phyloP scores from a whole-genome alignment of 2,797 vertebrate genomes.

The Octomys mimax region DNA sequence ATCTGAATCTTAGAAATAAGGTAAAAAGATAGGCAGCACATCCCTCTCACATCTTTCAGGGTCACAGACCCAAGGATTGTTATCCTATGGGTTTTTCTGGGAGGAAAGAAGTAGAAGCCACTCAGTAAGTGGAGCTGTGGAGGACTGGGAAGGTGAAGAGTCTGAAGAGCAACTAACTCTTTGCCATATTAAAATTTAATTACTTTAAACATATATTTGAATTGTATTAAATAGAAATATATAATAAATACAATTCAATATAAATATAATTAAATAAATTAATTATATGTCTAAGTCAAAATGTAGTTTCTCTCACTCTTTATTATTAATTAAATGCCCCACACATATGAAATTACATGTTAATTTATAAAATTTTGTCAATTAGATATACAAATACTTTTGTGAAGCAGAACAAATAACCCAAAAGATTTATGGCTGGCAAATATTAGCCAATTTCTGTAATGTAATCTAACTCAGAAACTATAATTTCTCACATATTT shows the following conservation, averaged over 20 bases:
- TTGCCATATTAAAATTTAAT: not conserved
- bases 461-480: not conserved
- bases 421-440: not conserved
- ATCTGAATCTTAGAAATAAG: not conserved
- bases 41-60: not conserved
- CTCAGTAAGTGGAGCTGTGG: not conserved
- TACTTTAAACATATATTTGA: not conserved
- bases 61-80: not conserved
- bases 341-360: not conserved
- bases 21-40: not conserved
- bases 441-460: not conserved
- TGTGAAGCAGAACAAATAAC: not conserved
- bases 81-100: not conserved
- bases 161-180: not conserved
- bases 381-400: not conserved
- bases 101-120: not conserved
- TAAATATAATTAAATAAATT: too few relatives aligned
- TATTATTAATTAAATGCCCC: not conserved
- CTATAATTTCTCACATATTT: slow-evolving; percentile 33
- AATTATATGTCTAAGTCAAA: not conserved
- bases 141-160: not conserved
- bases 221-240: too few relatives aligned
- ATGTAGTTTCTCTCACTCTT: slow-evolving; percentile 3
- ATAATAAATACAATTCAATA: too few relatives aligned
- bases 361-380: not conserved